These are phyloP conservation scores for Acronicta aceris DNA, from an alignment of 2,888 invertebrate species.

Conservation along the genomic window DNA sequence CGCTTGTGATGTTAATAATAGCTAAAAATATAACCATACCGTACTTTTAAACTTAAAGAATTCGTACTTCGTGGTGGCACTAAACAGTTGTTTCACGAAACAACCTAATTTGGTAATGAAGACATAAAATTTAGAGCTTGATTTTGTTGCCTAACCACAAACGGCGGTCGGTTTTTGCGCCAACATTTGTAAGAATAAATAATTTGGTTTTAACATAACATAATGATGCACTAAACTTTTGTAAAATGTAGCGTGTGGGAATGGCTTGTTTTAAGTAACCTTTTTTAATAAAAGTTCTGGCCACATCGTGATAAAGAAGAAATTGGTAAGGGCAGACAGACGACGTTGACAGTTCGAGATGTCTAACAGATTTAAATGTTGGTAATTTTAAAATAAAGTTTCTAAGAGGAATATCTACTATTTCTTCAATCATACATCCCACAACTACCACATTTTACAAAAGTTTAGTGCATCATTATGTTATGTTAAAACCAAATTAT, in stretches of 20 bases:
- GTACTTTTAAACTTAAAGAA: slow-evolving; percentile 7
- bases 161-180: slow-evolving; percentile 38
- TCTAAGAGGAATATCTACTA: too few relatives aligned
- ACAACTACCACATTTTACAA: slow-evolving; percentile 31
- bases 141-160: slow-evolving; percentile 46
- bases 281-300: too few relatives aligned
- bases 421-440: too few relatives aligned
- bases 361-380: too few relatives aligned
- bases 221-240: not conserved
- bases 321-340: too few relatives aligned
- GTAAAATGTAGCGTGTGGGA: slow-evolving; percentile 33
- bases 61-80: slow-evolving; percentile 27
- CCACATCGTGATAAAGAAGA: too few relatives aligned
- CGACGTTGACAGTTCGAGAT: too few relatives aligned
- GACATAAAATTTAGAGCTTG: slow-evolving; percentile 60
- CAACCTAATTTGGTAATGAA: slow-evolving; percentile 56
- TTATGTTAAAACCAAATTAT: slow-evolving; percentile 9
- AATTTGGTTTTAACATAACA: slow-evolving; percentile 10
- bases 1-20: too few relatives aligned
- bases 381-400: too few relatives aligned
- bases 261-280: too few relatives aligned
- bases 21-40: too few relatives aligned
- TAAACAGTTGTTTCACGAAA: slow-evolving; percentile 52
- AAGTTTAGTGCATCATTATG: not conserved
- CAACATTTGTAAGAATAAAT: slow-evolving; percentile 35